Base-by-base conservation (phyloP, 2,113 vertebrate species). In the Serilophus lunatus region DNA sequence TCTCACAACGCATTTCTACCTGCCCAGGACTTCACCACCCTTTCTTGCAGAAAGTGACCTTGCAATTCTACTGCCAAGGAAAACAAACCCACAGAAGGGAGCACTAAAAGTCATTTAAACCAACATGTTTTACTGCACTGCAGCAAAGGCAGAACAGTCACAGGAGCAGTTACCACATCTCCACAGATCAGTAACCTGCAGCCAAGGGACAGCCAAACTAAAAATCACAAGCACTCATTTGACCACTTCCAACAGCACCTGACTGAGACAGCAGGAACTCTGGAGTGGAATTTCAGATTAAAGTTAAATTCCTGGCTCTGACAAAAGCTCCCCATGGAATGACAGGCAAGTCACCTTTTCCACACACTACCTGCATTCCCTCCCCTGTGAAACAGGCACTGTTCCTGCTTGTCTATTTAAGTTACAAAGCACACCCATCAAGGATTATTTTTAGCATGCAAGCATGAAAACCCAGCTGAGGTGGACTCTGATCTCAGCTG, bases 401-500 rank as follows among this genome's bases (percentile, higher is more conserved):
- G 0, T 35, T 88, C 70, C 64, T 65, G 31, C 45, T 49, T 53
- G 31, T 42, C 92, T 91, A 53, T 79, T 91, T 45, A 50, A 72
- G 38, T 85, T 57, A 78, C 18, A 3, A 45, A 79, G 78, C 53
- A 57, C 57, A 36, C 77, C 36, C 69, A 78, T 54, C 53, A 72
- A 42, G 42, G 74, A 57, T 76, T 96, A 91, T 85, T 92, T 95
- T 93, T 89, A 95, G 91, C 49, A 56, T 2, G 1, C 36, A 76
- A 82, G 53, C 61, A 84, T 5, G 3, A 80, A 93, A 91, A 28
- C 61, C 49, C 69, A 92, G 65, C 64, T 51, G 80, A 93, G 70
- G 25, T 79, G 86, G 81, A 85, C 89, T 88, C 83, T 81, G 86
- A 89, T 87, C 86, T 96, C 91, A 91, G 31, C 79, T 72, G 23